Evolutionary conservation across 2,888 invertebrate genomes (phyloP), one percentile per base, ranked within the genome.

Genomic region (Meganola albula): DNA sequence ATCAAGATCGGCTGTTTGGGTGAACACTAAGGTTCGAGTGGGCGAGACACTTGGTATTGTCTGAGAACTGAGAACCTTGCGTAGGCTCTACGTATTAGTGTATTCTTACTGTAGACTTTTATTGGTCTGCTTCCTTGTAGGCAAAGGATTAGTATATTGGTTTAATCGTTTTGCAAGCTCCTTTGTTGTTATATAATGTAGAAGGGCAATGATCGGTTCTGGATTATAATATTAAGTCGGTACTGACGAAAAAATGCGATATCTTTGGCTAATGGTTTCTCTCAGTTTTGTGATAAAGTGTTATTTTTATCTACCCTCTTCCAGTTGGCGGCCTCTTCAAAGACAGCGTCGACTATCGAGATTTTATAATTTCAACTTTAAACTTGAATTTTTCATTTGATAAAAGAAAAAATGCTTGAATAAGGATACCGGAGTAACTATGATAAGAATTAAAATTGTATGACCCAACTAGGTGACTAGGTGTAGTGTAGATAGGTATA

Each of bases 11-110:
- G 46, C 45, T 40, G 37, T 40, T 48, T 50, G 36, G 50, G 42
- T 48, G 34, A 27, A 39, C 44, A 49, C 36, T 5, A 7, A 20
- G n/a, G 20, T 20, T 43, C 37, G 49, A 42, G 61, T 61, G 48
- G 59, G 61, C 48, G 40, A 50, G 41, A 36, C 50, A 48, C 53
- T 55, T 49, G 45, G 50, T 48, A 55, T 58, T 61, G 50, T 56
- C 51, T 52, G 45, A 35, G 12, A 38, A 33, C 40, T 25, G 34
- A 30, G 31, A n/a, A n/a, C n/a, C n/a, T 27, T 43, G 47, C 42
- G 50, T 53, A 53, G 53, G 53, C 38, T 40, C 27, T 52, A 53
- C 29, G 26, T 24, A 32, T 38, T 37, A 30, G 36, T n/a, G n/a
- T 47, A 43, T 44, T 42, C 40, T 52, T 45, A 60, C 57, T 60